Evolutionary conservation across 2,888 invertebrate species (phyloP), one percentile per base, ranked within the genome.

Genomic region (Dicranocentrus wangi): DNA sequence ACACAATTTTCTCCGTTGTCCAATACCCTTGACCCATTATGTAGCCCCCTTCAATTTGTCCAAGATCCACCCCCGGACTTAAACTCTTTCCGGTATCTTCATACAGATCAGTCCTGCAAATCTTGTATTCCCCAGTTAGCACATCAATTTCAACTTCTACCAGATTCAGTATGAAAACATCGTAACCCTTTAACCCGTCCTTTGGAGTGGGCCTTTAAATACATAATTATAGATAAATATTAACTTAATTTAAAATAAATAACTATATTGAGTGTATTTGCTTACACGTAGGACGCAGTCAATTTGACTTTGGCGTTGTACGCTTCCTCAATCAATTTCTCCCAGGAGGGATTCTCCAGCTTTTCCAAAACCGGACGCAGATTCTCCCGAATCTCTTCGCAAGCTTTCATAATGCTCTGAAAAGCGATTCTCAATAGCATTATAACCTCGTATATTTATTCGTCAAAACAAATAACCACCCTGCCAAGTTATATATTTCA

Each of bases 111-210:
- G 82, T 79, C 43, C 87, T 61, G 1, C 84, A 28, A 43, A 87
- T 79, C 87, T 70, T 84, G 53, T 82, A 80, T 60, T 83, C 83
- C 13, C 95, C 95, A 0, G 94, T 94, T 25, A 95, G 89, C 15
- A 94, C 89, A 88, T 95, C 95, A 0, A 95, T 88, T 89, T 95
- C 94, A 7, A 89, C 88, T 85, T 90, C 89, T 1, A 88, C 80
- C 8, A 87, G 87, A 0, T 87, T 88, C 17, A 88, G 87, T 1
- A 88, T 88, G 86, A 88, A 89, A 15, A 88, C 87, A 79, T 87
- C 86, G 84, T 89, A 89, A 2, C 82, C 66, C 8, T 83, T 81
- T 1, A 87, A 17, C 10, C 72, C 77, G 25, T 87, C 87, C 8
- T 76, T 65, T 7, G 83, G 65, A 1, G 82, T 73, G 8, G 82